These are phyloP conservation scores for Nemotelus nigrinus DNA, from an alignment of 2,888 invertebrate species.

Conservation along the genomic window DNA sequence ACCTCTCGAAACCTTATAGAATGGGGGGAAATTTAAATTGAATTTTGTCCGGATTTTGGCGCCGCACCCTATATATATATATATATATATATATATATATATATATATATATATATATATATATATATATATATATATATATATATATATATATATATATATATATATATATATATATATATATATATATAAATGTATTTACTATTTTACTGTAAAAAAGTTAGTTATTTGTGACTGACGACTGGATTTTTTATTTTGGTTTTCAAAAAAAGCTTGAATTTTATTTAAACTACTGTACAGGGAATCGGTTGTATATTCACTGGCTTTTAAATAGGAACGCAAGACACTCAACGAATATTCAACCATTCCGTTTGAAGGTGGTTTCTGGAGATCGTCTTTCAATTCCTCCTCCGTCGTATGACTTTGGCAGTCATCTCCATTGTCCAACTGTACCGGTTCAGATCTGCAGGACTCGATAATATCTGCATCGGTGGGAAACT, in stretches of 20 bases:
- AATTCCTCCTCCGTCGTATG: not conserved
- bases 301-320: not conserved
- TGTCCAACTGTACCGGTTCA: not conserved
- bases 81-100: no score
- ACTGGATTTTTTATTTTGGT: conserved; percentile 6
- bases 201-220: conserved; percentile 12
- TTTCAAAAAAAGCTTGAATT: conserved; percentile 10
- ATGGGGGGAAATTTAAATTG: no score
- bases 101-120: no score
- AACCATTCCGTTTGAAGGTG: not conserved
- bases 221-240: conserved; percentile 7
- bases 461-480: not conserved
- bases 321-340: conserved; percentile 13
- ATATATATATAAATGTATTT: no score
- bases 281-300: conserved; percentile 9
- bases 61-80: no score
- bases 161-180: no score
- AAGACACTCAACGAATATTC: conserved; percentile 12
- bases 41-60: no score
- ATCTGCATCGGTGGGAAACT: conserved; percentile 1
- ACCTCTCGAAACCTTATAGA: no score
- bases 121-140: no score
- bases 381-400: not conserved
- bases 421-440: conserved; percentile 4
- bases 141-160: no score